phyloP scores from a whole-genome alignment of 2,113 vertebrate genomes.

The Onychorhynchus coronatus region DNA sequence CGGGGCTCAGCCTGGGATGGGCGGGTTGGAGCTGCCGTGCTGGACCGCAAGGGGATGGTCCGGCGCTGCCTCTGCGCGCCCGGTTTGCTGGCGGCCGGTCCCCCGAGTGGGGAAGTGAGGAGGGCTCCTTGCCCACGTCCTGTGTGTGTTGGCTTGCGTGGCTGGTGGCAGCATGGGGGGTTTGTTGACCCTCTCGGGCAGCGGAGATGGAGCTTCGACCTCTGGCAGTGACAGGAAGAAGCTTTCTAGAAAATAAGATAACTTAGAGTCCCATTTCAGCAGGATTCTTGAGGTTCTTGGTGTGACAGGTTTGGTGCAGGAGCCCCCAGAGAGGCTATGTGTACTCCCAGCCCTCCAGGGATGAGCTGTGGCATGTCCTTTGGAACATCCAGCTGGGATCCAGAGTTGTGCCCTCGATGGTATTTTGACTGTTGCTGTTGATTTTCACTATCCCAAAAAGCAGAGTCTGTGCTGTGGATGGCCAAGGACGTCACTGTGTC shows the following conservation, averaged over 20 bases:
- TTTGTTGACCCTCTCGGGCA: neutral
- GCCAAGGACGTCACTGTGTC: neutral
- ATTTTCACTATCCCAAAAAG: accelerated
- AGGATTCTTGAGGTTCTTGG: accelerated
- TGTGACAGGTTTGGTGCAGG: accelerated
- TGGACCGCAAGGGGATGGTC: neutral
- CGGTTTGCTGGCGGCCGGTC: neutral
- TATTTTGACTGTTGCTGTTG: too few species aligned
- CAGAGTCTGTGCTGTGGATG: neutral
- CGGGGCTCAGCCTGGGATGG: accelerated
- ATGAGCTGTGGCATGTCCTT: accelerated
- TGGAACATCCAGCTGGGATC: neutral
- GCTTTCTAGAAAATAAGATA: accelerated
- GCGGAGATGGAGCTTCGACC: neutral
- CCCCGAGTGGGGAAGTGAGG: accelerated
- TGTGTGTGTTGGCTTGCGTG: accelerated
- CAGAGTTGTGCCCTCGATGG: neutral
- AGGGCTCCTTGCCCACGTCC: accelerated
- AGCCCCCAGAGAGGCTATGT: accelerated
- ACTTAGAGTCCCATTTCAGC: accelerated
- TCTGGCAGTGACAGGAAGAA: neutral
- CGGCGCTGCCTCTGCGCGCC: accelerated
- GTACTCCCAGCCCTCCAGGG: accelerated
- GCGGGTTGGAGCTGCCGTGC: too few species aligned
- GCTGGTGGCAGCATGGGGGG: neutral